Conservation (phyloP, 1,140 invertebrate species). For the Spodoptera litura region DNA sequence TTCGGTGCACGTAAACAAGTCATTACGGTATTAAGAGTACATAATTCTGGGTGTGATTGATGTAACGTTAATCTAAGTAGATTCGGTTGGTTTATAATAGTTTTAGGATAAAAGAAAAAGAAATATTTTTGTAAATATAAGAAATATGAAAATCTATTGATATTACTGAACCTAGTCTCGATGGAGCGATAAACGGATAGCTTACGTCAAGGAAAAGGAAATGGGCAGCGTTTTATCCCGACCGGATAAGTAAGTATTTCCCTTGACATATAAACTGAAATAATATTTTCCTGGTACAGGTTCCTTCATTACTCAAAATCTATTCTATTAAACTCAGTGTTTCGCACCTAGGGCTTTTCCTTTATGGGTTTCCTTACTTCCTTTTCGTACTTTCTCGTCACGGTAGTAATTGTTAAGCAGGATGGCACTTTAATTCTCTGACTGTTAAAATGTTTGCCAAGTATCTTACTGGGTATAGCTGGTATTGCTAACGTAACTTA, state of each 20-base stretch:
- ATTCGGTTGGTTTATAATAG: no score
- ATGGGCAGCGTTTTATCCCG: slow-evolving; percentile 24
- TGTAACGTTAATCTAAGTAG: not conserved
- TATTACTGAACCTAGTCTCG: slow-evolving; percentile 16
- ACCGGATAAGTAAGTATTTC: slow-evolving; percentile 29
- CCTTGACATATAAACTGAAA: slow-evolving; percentile 20
- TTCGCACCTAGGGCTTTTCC: not conserved
- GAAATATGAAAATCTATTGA: slow-evolving; percentile 27
- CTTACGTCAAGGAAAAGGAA: slow-evolving; percentile 36
- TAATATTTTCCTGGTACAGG: slow-evolving; percentile 6
- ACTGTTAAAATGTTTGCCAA: no score
- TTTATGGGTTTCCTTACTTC: no score
- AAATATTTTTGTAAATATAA: not conserved
- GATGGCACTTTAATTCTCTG: no score
- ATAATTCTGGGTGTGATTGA: slow-evolving; percentile 18
- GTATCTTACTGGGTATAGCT: no score
- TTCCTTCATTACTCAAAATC: not conserved
- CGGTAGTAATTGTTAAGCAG: no score
- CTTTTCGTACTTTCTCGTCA: no score
- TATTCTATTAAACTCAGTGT: slow-evolving; percentile 22
- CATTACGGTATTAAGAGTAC: slow-evolving; percentile 5
- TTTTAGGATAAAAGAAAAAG: no score
- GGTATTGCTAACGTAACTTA: no score
- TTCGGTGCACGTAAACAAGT: slow-evolving; percentile 20
- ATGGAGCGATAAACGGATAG: slow-evolving; percentile 23